A percentile compares a stretch with the other conserved stretches of the same genome.
Conservation (phyloP, 2,888 invertebrate species). For the Zele albiditarsus region DNA sequence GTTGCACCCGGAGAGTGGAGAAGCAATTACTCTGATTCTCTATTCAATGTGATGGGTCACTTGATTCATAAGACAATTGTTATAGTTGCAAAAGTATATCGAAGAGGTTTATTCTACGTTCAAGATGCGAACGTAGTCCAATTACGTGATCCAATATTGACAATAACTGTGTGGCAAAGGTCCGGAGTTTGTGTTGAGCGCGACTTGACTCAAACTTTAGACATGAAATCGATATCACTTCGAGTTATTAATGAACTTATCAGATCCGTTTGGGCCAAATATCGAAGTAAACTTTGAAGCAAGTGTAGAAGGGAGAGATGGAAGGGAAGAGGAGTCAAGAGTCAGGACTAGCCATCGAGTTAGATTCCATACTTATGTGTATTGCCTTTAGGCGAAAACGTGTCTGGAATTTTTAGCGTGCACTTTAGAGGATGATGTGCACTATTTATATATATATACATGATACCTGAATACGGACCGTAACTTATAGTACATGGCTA, state of each 20-base stretch:
- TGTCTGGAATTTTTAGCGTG: constrained; percentile 19
- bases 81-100: neutral
- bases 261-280: constrained; percentile 36
- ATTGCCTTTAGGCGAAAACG: constrained; percentile 23
- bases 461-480: too few relatives aligned
- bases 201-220: constrained; percentile 24
- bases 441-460: neutral
- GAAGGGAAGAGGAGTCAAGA: constrained; percentile 3
- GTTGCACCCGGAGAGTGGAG: neutral
- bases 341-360: neutral
- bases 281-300: constrained; percentile 26
- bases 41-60: neutral
- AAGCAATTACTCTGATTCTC: constrained; percentile 1
- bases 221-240: constrained; percentile 25
- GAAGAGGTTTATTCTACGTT: constrained; percentile 19
- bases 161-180: constrained; percentile 15
- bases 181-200: neutral
- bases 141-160: constrained; percentile 39
- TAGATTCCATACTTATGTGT: neutral
- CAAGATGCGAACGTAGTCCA: constrained; percentile 28
- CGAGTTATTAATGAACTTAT: constrained; percentile 45
- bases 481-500: constrained; percentile 30
- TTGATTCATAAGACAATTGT: constrained; percentile 18
- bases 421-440: constrained; percentile 5
- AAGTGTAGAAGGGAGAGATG: constrained; percentile 12